Percentiles rank a stretch among this genome's conserved stretches.
These are phyloP conservation scores for Propithecus coquereli DNA, from an alignment of 2,113 vertebrate species.

Conservation along the genomic window DNA sequence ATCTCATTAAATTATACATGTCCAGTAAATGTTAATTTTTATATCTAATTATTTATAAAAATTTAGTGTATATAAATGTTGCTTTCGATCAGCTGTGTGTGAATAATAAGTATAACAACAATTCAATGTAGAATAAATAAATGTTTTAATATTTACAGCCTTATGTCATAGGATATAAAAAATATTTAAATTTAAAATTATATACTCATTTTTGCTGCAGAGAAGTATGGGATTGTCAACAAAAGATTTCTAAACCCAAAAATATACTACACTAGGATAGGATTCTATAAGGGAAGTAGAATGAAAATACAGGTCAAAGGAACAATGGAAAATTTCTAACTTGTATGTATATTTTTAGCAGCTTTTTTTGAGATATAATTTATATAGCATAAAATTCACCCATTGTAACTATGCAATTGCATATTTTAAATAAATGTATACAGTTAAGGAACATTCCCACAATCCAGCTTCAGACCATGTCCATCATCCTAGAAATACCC, in stretches of 20 bases:
- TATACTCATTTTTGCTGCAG: neutral
- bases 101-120: neutral
- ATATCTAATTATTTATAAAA: neutral
- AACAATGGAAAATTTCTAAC: neutral
- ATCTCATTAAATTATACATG: neutral
- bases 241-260: neutral
- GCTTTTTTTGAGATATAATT: neutral
- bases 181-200: conserved; percentile 36
- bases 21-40: neutral
- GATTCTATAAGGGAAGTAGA: neutral
- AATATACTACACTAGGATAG: neutral
- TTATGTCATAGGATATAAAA: neutral
- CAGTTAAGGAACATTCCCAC: neutral
- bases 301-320: neutral
- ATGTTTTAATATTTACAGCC: neutral
- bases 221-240: neutral
- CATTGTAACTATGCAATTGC: neutral
- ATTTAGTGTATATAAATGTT: neutral
- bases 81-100: neutral
- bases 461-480: neutral
- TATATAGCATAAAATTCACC: neutral
- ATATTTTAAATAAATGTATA: neutral
- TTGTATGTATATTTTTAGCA: neutral
- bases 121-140: neutral
- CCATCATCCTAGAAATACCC: neutral